Conservation (phyloP, 2,797 vertebrate species). For the Dendrocincla tyrannina region DNA sequence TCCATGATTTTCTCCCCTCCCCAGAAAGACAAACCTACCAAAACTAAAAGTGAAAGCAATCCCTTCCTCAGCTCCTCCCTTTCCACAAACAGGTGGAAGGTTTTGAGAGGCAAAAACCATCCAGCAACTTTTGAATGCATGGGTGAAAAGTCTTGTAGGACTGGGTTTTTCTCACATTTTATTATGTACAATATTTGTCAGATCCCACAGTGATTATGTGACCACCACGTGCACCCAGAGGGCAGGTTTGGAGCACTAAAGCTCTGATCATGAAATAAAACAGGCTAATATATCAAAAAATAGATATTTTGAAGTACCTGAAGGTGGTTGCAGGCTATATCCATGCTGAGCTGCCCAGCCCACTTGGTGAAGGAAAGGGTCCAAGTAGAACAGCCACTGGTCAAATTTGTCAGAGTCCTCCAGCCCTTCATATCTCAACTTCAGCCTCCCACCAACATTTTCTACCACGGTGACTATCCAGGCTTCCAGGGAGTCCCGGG, state of each 20-base stretch:
- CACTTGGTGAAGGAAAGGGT: slow-evolving; percentile 90
- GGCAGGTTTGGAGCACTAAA: background rate
- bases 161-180: background rate
- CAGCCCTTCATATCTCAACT: slow-evolving; percentile 86
- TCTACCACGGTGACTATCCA: slow-evolving; percentile 92
- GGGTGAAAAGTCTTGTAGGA: background rate
- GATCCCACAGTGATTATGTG: background rate
- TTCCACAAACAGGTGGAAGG: background rate
- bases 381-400: slow-evolving; percentile 92
- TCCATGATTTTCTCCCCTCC: fast-evolving
- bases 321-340: slow-evolving; percentile 85
- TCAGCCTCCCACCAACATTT: slow-evolving; percentile 91
- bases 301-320: slow-evolving; percentile 75
- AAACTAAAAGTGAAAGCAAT: background rate
- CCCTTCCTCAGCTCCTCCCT: background rate
- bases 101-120: background rate
- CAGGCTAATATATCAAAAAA: no score
- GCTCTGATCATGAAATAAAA: background rate
- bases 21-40: background rate
- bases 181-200: background rate
- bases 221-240: fast-evolving
- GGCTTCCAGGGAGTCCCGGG: slow-evolving; percentile 77
- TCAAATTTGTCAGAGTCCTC: slow-evolving; percentile 81
- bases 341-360: slow-evolving; percentile 91
- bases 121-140: background rate